Evolutionary conservation across 2,888 invertebrate genomes (phyloP).

Genomic region (Apotomis betuletana): DNA sequence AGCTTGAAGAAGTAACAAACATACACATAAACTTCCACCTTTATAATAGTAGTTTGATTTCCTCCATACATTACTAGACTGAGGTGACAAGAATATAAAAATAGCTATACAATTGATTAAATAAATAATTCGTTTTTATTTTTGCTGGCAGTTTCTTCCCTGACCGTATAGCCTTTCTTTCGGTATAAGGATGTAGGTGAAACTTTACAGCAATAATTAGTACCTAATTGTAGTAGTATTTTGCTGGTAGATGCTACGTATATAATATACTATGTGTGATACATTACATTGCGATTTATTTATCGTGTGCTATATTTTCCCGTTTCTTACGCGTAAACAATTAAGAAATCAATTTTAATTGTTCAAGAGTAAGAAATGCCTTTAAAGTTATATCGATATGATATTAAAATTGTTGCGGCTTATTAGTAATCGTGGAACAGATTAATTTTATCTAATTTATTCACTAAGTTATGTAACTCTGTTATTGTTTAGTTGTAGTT

Average conservation of each 20-base stretch:
- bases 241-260: conserved; percentile 79
- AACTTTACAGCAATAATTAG: conserved; percentile 82
- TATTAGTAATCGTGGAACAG: conserved; percentile 64
- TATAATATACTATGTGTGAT: conserved; percentile 73
- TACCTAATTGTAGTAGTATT: conserved; percentile 72
- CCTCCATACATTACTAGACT: too few relatives aligned
- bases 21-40: too few relatives aligned
- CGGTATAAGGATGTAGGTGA: conserved; percentile 72
- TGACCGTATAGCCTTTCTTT: conserved; percentile 72
- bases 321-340: conserved; percentile 26
- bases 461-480: conserved; percentile 68
- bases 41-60: too few relatives aligned
- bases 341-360: conserved; percentile 43
- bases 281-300: conserved; percentile 74
- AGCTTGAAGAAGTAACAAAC: too few relatives aligned
- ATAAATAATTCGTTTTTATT: not conserved
- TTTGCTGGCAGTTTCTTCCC: conserved; percentile 43
- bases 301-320: conserved; percentile 55
- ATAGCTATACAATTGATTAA: too few relatives aligned
- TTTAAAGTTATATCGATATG: conserved; percentile 74
- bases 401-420: conserved; percentile 81
- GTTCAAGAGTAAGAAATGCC: conserved; percentile 59
- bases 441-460: conserved; percentile 73
- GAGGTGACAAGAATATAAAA: too few relatives aligned
- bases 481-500: conserved; percentile 66